Evolutionary conservation across 2,888 invertebrate species (phyloP), one percentile per base, ranked within the genome.

Genomic region (Prosopocoilus inquinatus): DNA sequence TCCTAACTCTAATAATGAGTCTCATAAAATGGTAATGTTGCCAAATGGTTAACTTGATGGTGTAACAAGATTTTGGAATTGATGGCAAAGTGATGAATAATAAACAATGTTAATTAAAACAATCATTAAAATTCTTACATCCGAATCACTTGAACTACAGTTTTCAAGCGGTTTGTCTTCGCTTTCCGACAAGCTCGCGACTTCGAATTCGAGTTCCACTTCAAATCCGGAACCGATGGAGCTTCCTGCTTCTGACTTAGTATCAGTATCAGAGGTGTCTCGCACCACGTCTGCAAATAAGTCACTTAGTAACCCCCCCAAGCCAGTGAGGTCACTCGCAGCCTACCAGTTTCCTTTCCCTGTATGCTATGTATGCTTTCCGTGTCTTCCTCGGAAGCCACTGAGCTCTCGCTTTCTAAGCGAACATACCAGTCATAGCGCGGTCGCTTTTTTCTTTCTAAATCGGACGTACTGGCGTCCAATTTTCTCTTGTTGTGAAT

Each of bases 351-450:
- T 74, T 86, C 86, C 65, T 80, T 81, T 35, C 78, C 85, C 68
- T 87, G 87, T 12, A 85, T 74, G 67, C 86, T 87, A 66, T 80
- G 79, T 5, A 85, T 76, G 28, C 84, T 85, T 66, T 87, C 87
- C 8, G 78, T 76, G 48, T 79, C 80, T 46, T 79, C 79, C 53
- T 75, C 75, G 50, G 73, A 72, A 0, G 69, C 64, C 2, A 62
- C 58, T 0, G 79, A 76, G 45, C 78, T 79, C 65, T 80, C 80
- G 52, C 78, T 78, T 57, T 77, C 79, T 52, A 80, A 65, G 2
- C 71, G 68, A 55, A 67, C 70, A 67, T 77, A 68, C 55, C 66
- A 53, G 9, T 28, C 20, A 3, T 28, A 28, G 2, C 58, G 52
- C 16, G 56, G 52, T 12, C 60, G 55, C 43, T 64, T 65, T 13